phyloP scores from a whole-genome alignment of 2,113 vertebrate genomes.

The Bufo gargarizans region DNA sequence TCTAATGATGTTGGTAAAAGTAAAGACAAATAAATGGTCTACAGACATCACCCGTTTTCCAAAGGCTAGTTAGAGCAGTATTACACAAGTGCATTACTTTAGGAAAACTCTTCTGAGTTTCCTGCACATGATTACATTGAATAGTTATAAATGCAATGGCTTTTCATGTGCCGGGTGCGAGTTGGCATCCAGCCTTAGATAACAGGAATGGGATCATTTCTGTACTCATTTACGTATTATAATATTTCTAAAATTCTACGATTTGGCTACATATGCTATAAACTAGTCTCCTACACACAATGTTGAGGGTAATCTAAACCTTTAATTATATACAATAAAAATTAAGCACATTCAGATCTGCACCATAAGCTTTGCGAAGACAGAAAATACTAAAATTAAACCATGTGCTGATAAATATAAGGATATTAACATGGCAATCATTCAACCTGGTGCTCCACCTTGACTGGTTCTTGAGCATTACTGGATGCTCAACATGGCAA shows the following conservation, averaged over 20 bases:
- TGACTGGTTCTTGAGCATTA: neutral
- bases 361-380: neutral
- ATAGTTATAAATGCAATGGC: neutral
- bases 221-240: neutral
- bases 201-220: neutral
- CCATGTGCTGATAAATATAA: neutral
- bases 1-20: neutral
- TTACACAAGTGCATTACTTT: neutral
- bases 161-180: neutral
- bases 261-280: neutral
- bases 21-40: neutral
- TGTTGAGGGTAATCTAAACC: constrained; percentile 11
- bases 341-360: neutral
- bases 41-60: neutral
- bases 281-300: neutral
- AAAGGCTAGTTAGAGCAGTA: neutral
- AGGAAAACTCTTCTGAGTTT: neutral
- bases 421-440: neutral
- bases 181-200: neutral
- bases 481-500: neutral
- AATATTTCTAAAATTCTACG: neutral
- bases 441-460: neutral
- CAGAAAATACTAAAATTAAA: neutral
- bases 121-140: neutral
- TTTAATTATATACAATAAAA: constrained; percentile 17